Conservation (phyloP, 1,140 invertebrate species). For the Calosoma granatense region DNA sequence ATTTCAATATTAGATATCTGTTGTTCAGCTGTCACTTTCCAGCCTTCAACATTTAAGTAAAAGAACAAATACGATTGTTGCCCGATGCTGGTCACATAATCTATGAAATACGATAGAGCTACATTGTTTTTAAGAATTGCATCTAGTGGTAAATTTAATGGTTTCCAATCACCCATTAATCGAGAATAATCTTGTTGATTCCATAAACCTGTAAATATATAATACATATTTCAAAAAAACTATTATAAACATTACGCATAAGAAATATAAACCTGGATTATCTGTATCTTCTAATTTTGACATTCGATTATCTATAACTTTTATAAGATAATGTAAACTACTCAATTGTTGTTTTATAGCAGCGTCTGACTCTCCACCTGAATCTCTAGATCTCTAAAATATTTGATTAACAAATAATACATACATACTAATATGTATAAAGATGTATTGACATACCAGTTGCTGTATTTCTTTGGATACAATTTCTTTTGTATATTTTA, state of each 20-base stretch:
- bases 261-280: slow-evolving; percentile 28
- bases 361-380: slow-evolving; percentile 71
- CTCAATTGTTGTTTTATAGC: slow-evolving; percentile 82
- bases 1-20: slow-evolving; percentile 54
- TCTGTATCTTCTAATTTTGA: slow-evolving; percentile 49
- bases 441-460: slow-evolving; percentile 51
- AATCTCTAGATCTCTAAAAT: slow-evolving; percentile 65
- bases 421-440: no score
- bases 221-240: not conserved
- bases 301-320: slow-evolving; percentile 59
- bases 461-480: slow-evolving; percentile 70
- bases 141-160: slow-evolving; percentile 61
- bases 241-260: no score
- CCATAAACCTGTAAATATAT: not conserved
- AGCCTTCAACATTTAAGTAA: slow-evolving; percentile 76
- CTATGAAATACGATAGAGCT: slow-evolving; percentile 71
- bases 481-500: slow-evolving; percentile 67
- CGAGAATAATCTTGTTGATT: slow-evolving; percentile 16
- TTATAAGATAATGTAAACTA: slow-evolving; percentile 71
- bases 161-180: slow-evolving; percentile 38
- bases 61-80: slow-evolving; percentile 71
- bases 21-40: slow-evolving; percentile 66
- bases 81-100: slow-evolving; percentile 63
- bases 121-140: slow-evolving; percentile 73
- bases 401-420: slow-evolving; percentile 14